These are phyloP conservation scores for Axis porcinus DNA, from an alignment of 2,113 vertebrate species.

Conservation along the genomic window DNA sequence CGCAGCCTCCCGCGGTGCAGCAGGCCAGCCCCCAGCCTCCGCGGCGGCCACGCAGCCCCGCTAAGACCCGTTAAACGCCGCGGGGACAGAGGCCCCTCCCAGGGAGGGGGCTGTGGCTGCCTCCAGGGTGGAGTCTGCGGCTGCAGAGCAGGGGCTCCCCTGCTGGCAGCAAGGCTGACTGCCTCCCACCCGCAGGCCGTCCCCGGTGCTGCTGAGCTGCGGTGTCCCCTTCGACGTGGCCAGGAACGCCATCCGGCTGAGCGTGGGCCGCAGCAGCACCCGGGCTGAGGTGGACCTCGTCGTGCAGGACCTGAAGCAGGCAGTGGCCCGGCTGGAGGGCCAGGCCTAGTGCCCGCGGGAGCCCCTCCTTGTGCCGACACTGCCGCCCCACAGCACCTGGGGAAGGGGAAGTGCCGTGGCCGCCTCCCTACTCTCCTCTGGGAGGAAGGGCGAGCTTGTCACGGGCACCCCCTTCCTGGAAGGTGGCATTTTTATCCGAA, in stretches of 20 bases:
- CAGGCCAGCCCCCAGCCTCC: not conserved
- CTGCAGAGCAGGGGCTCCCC: too few species aligned
- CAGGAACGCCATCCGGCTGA: conserved; percentile 89
- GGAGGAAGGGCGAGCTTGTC: fast-evolving
- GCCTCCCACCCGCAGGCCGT: conserved; percentile 83
- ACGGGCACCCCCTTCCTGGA: fast-evolving
- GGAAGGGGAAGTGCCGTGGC: fast-evolving
- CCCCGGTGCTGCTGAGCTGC: conserved; percentile 89
- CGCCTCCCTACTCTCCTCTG: fast-evolving
- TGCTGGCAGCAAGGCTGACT: not conserved
- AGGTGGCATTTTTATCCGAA: not conserved
- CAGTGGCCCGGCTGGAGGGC: conserved; percentile 80
- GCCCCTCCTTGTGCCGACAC: not conserved
- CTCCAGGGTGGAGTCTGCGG: not conserved
- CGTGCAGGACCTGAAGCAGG: conserved; percentile 89
- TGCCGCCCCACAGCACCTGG: fast-evolving
- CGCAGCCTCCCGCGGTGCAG: fast-evolving
- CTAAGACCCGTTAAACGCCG: fast-evolving
- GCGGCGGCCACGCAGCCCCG: fast-evolving
- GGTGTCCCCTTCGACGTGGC: conserved; percentile 87
- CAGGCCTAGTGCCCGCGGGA: not conserved
- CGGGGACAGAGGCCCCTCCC: not conserved
- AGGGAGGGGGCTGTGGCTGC: too few species aligned
- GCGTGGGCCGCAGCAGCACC: conserved; percentile 89
- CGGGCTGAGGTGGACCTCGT: conserved; percentile 87